Evolutionary conservation across 2,113 vertebrate genomes (phyloP).

Genomic region (Ciconia stormi): DNA sequence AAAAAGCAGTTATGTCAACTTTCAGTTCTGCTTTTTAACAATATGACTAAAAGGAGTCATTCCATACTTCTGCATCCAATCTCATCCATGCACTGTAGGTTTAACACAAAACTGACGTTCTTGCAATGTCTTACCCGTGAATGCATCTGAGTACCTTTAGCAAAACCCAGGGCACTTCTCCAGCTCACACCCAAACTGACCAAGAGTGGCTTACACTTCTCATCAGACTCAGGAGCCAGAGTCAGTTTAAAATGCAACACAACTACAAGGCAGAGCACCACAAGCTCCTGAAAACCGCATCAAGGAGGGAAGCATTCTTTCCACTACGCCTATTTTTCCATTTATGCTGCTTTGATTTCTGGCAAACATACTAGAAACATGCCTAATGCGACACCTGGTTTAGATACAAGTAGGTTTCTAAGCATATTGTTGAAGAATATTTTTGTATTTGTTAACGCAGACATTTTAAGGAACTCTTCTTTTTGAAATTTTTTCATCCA

Average conservation of each 20-base stretch:
- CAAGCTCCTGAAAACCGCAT: neutral
- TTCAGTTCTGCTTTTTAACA: neutral
- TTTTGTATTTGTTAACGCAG: neutral
- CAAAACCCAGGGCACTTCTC: neutral
- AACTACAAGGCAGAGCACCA: neutral
- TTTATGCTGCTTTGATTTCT: neutral
- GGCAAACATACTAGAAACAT: neutral
- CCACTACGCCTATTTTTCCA: neutral
- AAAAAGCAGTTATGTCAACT: neutral
- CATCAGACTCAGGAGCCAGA: neutral
- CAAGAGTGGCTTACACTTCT: neutral
- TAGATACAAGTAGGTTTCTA: neutral
- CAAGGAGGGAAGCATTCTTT: neutral
- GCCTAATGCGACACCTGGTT: neutral
- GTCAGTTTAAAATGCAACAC: neutral
- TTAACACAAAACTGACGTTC: neutral
- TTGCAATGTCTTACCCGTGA: neutral
- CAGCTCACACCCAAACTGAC: no score
- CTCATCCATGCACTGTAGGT: neutral
- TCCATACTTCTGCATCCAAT: neutral
- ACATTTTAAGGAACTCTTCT: neutral
- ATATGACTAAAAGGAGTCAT: neutral
- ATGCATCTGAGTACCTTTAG: neutral
- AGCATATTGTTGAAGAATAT: neutral
- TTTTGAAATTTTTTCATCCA: neutral